Evolutionary conservation across 2,888 invertebrate genomes (phyloP).

Genomic region (Odontocerum albicorne): DNA sequence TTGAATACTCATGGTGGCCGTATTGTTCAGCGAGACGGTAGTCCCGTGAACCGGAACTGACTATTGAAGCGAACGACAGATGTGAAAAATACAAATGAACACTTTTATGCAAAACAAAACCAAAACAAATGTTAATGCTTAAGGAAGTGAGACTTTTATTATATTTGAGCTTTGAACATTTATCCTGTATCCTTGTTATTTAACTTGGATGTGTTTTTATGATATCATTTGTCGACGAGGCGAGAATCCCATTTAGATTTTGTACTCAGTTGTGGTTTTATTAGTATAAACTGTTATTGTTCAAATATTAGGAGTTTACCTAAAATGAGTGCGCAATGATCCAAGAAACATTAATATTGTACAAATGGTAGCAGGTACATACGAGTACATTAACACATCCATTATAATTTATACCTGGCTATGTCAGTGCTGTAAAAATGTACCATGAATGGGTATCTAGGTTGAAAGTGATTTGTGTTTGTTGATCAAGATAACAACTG

Average conservation of each 20-base stretch:
- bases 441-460: too few species aligned
- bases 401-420: too few species aligned
- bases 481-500: too few species aligned
- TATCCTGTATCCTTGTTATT: background rate
- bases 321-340: background rate
- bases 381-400: too few species aligned
- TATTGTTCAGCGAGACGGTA: slow-evolving; percentile 13
- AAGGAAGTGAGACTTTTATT: background rate
- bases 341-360: background rate
- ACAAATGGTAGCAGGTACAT: too few species aligned
- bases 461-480: too few species aligned
- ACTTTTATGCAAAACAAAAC: background rate
- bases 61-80: slow-evolving; percentile 36
- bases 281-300: background rate
- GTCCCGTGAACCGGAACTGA: slow-evolving; percentile 34
- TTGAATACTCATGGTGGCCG: background rate
- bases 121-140: background rate
- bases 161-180: background rate
- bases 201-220: background rate
- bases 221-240: background rate
- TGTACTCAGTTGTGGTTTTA: background rate
- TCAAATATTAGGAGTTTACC: background rate
- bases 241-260: background rate
- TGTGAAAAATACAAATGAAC: slow-evolving; percentile 22
- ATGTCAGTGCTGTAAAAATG: too few species aligned